These are phyloP conservation scores for Athene noctua DNA, from an alignment of 2,113 vertebrate species.

Conservation along the genomic window DNA sequence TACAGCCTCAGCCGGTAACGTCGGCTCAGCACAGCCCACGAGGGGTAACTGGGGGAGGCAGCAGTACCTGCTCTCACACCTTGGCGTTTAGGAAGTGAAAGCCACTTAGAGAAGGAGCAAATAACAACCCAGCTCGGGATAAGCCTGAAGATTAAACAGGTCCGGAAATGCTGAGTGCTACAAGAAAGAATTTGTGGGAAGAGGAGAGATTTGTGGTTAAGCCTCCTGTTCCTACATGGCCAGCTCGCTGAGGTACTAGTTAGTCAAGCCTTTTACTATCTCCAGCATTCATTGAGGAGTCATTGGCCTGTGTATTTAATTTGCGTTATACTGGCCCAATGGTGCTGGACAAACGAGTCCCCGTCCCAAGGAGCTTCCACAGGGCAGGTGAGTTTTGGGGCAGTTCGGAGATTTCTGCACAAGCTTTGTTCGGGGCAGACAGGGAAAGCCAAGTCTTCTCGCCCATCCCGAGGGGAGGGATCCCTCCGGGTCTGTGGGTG, in stretches of 20 bases:
- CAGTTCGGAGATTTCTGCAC: not conserved
- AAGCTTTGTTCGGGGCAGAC: not conserved
- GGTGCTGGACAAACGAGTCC: not conserved
- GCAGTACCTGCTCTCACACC: not conserved
- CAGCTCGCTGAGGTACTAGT: not conserved
- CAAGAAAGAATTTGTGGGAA: constrained; percentile 7
- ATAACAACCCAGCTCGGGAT: not conserved
- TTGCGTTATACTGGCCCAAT: not conserved
- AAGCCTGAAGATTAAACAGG: not conserved
- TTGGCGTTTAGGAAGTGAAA: not conserved
- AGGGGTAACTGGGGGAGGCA: not conserved
- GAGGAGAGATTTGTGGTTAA: not conserved
- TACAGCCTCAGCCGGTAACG: not conserved
- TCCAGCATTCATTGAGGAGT: not conserved
- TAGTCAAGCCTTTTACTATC: not conserved
- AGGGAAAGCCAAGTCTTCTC: not conserved
- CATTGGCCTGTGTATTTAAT: not conserved
- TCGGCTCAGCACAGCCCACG: not conserved
- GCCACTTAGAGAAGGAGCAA: not conserved
- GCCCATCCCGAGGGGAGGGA: not conserved
- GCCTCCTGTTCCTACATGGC: not conserved
- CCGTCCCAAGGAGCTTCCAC: not conserved
- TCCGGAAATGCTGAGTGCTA: not conserved
- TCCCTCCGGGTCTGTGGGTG: not conserved
- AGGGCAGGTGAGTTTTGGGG: accelerated